Percentiles rank a stretch among this genome's conserved stretches.
Evolutionary conservation across 2,888 invertebrate species (phyloP).

Genomic region (Thera obeliscata): DNA sequence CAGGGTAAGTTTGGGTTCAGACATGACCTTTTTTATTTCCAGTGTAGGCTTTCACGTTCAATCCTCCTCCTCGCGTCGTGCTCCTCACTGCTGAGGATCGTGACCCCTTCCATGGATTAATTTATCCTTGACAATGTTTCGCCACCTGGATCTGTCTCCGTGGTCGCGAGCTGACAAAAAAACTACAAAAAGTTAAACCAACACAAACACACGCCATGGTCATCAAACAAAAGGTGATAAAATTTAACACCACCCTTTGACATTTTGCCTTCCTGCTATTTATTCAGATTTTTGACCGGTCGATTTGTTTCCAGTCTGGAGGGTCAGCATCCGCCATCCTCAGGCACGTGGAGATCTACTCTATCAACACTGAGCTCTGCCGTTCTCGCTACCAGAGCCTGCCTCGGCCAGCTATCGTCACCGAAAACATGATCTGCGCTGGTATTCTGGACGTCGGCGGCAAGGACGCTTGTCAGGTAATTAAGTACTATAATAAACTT

Average conservation of each 20-base stretch:
- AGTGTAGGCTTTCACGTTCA: no score
- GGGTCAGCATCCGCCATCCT: slow-evolving; percentile 48
- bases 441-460: slow-evolving; percentile 49
- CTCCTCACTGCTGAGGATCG: no score
- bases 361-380: slow-evolving; percentile 57
- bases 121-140: no score
- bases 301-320: slow-evolving; percentile 42
- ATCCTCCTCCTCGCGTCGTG: no score
- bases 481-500: neutral
- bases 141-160: no score
- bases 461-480: slow-evolving; percentile 32
- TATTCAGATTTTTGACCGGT: neutral
- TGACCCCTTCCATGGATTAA: no score
- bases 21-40: neutral
- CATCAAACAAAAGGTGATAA: no score
- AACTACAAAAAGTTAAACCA: no score
- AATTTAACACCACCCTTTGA: no score
- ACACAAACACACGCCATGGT: no score
- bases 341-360: slow-evolving; percentile 55
- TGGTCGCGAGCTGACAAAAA: no score
- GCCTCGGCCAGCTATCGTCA: slow-evolving; percentile 27
- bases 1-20: slow-evolving; percentile 42
- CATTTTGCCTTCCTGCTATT: no score
- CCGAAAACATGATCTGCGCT: slow-evolving; percentile 58
- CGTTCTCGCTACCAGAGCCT: slow-evolving; percentile 26